phyloP scores from a whole-genome alignment of 2,797 vertebrate genomes.

The Pyrocephalus nanus region DNA sequence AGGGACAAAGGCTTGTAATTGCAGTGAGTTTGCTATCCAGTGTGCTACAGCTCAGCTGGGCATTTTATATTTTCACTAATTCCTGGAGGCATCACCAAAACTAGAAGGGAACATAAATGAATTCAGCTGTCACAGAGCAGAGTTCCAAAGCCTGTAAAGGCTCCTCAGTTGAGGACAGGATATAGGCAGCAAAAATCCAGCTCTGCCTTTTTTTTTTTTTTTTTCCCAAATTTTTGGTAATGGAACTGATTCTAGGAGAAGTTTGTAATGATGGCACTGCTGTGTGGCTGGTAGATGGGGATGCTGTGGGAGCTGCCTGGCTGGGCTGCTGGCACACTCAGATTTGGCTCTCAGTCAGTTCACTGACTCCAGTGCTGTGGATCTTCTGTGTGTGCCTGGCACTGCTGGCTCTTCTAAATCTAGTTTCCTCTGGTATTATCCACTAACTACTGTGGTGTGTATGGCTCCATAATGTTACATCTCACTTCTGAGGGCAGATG shows the following conservation, averaged over 20 bases:
- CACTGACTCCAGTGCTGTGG: background rate
- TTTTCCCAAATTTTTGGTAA: background rate
- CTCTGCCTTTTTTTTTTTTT: background rate
- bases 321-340: accelerated
- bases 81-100: background rate
- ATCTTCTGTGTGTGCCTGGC: background rate
- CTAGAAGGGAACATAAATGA: background rate
- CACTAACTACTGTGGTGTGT: background rate
- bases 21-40: background rate
- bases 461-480: background rate
- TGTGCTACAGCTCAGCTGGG: background rate
- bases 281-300: background rate
- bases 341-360: background rate
- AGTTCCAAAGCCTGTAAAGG: background rate
- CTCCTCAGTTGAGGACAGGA: background rate
- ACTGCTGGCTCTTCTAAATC: background rate
- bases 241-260: background rate
- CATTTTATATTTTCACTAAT: background rate
- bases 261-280: background rate
- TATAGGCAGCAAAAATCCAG: background rate
- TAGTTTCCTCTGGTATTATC: background rate
- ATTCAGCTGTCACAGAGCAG: background rate
- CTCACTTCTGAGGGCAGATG: background rate
- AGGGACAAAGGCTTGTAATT: background rate
- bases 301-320: background rate